Percentiles rank a stretch among this genome's conserved stretches.
Conservation (phyloP, 2,888 invertebrate species). For the Temnothorax ravouxi region DNA sequence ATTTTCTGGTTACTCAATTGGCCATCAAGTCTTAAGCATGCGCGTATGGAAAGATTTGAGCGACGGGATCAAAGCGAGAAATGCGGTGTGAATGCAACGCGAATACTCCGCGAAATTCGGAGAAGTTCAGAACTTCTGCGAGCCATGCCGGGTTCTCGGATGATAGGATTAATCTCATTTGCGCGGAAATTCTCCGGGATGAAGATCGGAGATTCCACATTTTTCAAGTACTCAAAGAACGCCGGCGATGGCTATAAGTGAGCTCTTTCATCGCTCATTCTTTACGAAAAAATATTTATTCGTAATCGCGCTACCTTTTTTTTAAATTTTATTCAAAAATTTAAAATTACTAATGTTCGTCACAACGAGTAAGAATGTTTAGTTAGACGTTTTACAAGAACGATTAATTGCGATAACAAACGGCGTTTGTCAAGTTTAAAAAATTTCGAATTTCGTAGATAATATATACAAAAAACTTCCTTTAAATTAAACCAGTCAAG, state of each 20-base stretch:
- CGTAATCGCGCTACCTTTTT: background rate
- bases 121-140: constrained; percentile 18
- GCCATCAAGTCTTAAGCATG: constrained; percentile 5
- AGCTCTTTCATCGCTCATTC: background rate
- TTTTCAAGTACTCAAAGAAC: background rate
- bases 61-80: constrained; percentile 34
- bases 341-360: background rate
- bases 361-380: background rate
- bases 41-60: background rate
- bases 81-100: constrained; percentile 9
- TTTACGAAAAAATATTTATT: background rate
- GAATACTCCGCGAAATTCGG: constrained; percentile 15
- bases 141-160: background rate
- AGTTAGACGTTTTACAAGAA: background rate
- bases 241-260: background rate
- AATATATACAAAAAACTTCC: too few species aligned
- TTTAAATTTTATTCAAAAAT: background rate
- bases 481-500: too few species aligned
- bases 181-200: constrained; percentile 66
- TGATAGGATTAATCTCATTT: constrained; percentile 31
- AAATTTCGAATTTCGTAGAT: background rate
- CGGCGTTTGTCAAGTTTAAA: background rate
- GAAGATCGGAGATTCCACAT: constrained; percentile 10
- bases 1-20: constrained; percentile 35
- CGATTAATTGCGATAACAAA: background rate